These are phyloP conservation scores for Colossoma macropomum DNA, from an alignment of 2,113 vertebrate genomes.

Conservation along the genomic window DNA sequence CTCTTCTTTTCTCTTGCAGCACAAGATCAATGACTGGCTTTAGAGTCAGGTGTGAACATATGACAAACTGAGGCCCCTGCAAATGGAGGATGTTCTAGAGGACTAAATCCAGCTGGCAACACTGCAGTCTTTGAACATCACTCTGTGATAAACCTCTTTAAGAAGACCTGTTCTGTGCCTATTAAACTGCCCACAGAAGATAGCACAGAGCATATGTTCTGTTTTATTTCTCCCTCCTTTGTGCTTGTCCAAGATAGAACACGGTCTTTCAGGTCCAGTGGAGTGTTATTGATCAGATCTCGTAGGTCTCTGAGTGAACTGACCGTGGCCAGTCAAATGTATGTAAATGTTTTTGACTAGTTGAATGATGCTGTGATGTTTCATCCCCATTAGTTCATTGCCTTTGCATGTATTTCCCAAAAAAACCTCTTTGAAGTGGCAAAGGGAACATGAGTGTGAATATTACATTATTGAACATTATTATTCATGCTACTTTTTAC, in stretches of 20 bases:
- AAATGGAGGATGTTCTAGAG: neutral
- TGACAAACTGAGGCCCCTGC: no score
- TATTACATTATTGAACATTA: neutral
- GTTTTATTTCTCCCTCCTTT: neutral
- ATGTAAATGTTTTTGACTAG: neutral
- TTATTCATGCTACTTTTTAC: neutral
- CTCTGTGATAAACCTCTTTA: neutral
- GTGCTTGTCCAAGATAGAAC: no score
- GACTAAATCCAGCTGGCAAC: neutral
- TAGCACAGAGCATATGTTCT: neutral
- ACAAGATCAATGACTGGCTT: no score
- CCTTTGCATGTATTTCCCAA: neutral
- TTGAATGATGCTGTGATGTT: slow-evolving; percentile 2
- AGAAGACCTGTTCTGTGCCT: neutral
- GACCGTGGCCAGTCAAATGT: neutral
- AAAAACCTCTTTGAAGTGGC: neutral
- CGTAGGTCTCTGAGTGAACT: neutral
- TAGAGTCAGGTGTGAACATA: no score
- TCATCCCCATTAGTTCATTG: neutral
- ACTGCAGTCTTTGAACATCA: neutral
- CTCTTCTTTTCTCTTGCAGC: no score
- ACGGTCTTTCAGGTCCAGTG: neutral
- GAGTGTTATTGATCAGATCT: neutral
- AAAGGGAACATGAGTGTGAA: neutral
- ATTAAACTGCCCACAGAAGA: no score